Base-by-base conservation (phyloP, 1,140 invertebrate species). In the Atta cephalotes region DNA sequence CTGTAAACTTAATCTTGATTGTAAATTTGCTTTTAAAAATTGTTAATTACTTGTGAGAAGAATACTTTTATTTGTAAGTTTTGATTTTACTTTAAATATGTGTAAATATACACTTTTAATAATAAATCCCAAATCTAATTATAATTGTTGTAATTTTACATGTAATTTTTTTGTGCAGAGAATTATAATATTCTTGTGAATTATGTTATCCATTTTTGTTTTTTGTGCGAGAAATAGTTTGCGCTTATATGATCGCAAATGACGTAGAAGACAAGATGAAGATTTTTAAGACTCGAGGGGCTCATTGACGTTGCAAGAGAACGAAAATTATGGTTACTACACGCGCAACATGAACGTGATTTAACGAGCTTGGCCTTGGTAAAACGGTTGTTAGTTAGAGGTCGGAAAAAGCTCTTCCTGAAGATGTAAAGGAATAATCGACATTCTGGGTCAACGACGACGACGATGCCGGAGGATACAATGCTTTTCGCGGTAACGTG, bases 351-450 rank as follows among this genome's bases (percentile, higher is more conserved):
- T 51, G 80, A 84, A 84, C 51, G 70, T 28, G 25, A 21, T 31
- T 76, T 84, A 84, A 84, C 70, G 70, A 62, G 80, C 39, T 35
- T 74, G 56, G 80, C 56, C 80, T 84, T 84, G 80, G 39, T 28
- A 39, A 14, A 76, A 35, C 68, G 25, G 14, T 12, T 25, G 68
- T 74, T 39, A 45, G 49, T 25, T 21, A 35, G 39, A 16, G 28
- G 70, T 63, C n/a, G 80, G 80, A 84, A 76, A 84, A 84, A 84
- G 70, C 70, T 84, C 80, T 84, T 84, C 80, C 80, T 84, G 80
- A 84, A 76, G 80, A 76, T 84, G 80, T 53, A 84, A 84, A 84
- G 70, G 58, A 84, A 58, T 51, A 53, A 58, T 45, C 56, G 56
- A 76, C 80, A 84, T 84, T 84, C 80, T 84, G 45, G 80, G 80